Base-by-base conservation (phyloP, 2,113 vertebrate genomes). In the Leuciscus idus region DNA sequence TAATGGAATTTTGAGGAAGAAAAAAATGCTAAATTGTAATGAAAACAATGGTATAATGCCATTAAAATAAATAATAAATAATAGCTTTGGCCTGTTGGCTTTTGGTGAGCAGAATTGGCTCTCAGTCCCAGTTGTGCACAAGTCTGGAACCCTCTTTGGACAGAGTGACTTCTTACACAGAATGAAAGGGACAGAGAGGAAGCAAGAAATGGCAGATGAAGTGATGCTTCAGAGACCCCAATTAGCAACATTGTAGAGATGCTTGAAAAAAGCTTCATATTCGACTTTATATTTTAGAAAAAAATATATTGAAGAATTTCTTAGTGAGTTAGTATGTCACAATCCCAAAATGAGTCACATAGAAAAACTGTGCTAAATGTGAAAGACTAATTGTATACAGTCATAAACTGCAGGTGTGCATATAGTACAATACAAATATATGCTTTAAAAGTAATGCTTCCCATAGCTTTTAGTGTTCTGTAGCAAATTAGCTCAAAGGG, bases 191-290 rank as follows among this genome's bases (percentile, higher is more conserved):
- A 72, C 36, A 72, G 36, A 72, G 36, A 43, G 68, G 68, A 72
- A 72, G 68, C 68, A 43, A 21, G 36, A 72, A 43, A 72, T 72
- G 21, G 36, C 68, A 23, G 33, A 72, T 70, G 33, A 39, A 70
- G 66, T 39, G 19, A 70, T 72, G 68, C 68, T 72, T 72, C 33
- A 72, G 21, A 72, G 21, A 72, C 21, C 68, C 36, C 68, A 72
- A 72, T 43, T 43, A 72, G 68, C 68, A 23, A 23, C 68, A 72
- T 43, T 5, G 19, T 72, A 11, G 36, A 43, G 19, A 72, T 43
- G 68, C 36, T 72, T 70, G 33, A 23, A 21, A 36, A 70, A 70
- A 39, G 33, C 19, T 39, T 36, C 2, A 19, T 0, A 36, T 70
- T 70, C 1, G 0, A 70, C 68, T 2, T 39, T 36, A 21, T 4